Conservation (phyloP, 2,888 invertebrate genomes). For the Protonemura montana region DNA sequence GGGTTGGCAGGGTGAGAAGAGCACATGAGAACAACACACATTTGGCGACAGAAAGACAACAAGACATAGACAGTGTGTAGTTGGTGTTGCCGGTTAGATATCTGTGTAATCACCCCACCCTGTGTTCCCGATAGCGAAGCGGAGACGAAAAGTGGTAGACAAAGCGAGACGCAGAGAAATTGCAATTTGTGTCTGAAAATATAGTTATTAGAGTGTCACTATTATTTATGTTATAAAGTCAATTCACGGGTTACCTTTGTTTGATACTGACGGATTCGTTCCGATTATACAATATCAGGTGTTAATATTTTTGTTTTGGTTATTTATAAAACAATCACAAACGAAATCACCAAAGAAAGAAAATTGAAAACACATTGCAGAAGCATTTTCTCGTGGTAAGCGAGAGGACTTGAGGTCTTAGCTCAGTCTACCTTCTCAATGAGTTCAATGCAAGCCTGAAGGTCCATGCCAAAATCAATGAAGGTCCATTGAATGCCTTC, state of each 20-base stretch:
- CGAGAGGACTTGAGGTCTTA: constrained; percentile 23
- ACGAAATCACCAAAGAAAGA: not conserved
- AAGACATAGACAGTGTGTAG: not conserved
- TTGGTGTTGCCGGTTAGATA: not conserved
- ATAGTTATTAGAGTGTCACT: not conserved
- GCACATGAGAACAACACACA: constrained; percentile 39
- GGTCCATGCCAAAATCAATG: constrained; percentile 93
- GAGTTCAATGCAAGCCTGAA: constrained; percentile 83
- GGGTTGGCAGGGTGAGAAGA: not conserved
- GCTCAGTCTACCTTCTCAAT: constrained; percentile 71
- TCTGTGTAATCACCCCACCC: not conserved
- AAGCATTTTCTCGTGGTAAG: not conserved
- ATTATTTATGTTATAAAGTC: not conserved
- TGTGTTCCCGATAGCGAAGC: constrained; percentile 1
- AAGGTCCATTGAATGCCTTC: constrained; percentile 93
- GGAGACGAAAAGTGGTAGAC: not conserved
- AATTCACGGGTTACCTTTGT: constrained; percentile 28
- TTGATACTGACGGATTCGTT: constrained; percentile 26
- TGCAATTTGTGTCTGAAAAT: constrained; percentile 35
- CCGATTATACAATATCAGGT: constrained; percentile 10
- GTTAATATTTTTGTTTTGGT: constrained; percentile 1
- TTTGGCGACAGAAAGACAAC: not conserved
- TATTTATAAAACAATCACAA: not conserved
- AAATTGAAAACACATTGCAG: not conserved
- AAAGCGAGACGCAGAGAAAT: constrained; percentile 12